phyloP scores from a whole-genome alignment of 2,797 vertebrate genomes.

The Glossophaga mutica region DNA sequence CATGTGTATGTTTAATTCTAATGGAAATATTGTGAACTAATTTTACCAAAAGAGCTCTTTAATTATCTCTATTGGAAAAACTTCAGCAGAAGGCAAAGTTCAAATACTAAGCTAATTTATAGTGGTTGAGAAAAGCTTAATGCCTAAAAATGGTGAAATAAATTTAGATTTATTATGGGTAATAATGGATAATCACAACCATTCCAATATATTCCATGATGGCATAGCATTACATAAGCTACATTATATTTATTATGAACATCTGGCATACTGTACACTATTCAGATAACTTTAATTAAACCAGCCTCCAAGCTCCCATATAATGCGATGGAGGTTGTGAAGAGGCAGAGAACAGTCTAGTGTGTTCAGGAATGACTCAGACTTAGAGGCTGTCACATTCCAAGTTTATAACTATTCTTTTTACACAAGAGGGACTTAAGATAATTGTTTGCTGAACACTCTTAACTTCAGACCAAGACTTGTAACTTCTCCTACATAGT shows the following conservation, averaged over 20 bases:
- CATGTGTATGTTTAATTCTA: constrained; percentile 57
- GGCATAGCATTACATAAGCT: constrained; percentile 83
- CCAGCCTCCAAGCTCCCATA: constrained; percentile 82
- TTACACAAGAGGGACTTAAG: constrained; percentile 56
- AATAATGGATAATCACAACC: constrained; percentile 83
- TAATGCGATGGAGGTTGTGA: constrained; percentile 74
- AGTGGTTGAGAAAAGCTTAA: constrained; percentile 69
- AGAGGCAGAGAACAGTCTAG: constrained; percentile 64
- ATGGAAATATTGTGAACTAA: constrained; percentile 66
- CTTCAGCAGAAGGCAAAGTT: constrained; percentile 75
- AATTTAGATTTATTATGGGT: constrained; percentile 82
- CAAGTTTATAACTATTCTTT: constrained; percentile 61
- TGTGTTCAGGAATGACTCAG: constrained; percentile 63
- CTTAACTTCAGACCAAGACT: background rate
- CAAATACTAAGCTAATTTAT: constrained; percentile 81
- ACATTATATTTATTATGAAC: constrained; percentile 81
- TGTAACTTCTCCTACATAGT: background rate
- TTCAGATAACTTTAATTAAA: constrained; percentile 86
- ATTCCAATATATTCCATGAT: constrained; percentile 81
- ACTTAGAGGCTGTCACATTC: constrained; percentile 61
- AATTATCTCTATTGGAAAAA: constrained; percentile 77
- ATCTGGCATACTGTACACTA: constrained; percentile 81
- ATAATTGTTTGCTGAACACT: constrained; percentile 10
- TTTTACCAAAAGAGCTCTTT: constrained; percentile 71
- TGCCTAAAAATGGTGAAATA: constrained; percentile 80